Base-by-base conservation (phyloP, 2,888 invertebrate genomes). In the Ophioninae sp. region DNA sequence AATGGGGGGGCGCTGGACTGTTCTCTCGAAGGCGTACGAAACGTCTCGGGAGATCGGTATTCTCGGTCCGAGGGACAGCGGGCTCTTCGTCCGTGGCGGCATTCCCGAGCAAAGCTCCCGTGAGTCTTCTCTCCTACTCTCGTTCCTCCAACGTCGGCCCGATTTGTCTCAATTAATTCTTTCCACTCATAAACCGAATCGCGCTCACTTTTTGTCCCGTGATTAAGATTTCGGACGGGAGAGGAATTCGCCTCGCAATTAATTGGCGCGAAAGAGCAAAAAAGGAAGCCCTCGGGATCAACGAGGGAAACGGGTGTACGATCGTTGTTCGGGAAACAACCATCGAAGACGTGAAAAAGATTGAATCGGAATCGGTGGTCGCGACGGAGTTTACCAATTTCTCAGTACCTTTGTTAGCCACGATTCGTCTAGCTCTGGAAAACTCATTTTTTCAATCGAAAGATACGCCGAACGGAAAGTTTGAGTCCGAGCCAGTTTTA, bases 111-210 rank as follows among this genome's bases (percentile, higher is more conserved):
- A 44, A 68, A 69, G 39, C 57, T 70, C 56, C 57, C 70, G 56
- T 70, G 50, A 77, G 64, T 67, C 62, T 10, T 10, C 44, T 61
- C 59, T 20, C 30, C 23, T 69, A 23, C 59, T 23, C 61, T 72
- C 57, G 67, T 10, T 10, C 64, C 37, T 10, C 64, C 37, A 41
- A 41, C 76, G 13, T 59, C 56, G 62, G n/a, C 56, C 56, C 65
- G 82, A 82, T 84, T 84, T 78, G 74, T 82, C 85, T 82, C 82
- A 80, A 85, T 84, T 85, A 85, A 84, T 84, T 81, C 84, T 81
- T 81, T 84, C 81, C 84, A 81, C 79, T 79, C 79, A 73, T 84
- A 79, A 81, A 81, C 74, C 64, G 76, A 68, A 67, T 65, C 70
- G 69, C 57, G 78, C 68, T 70, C 59, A 41, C 50, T 59, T 50